Evolutionary conservation across 2,888 invertebrate species (phyloP), one percentile per base, ranked within the genome.

Genomic region (Cyrtodaria siliqua): DNA sequence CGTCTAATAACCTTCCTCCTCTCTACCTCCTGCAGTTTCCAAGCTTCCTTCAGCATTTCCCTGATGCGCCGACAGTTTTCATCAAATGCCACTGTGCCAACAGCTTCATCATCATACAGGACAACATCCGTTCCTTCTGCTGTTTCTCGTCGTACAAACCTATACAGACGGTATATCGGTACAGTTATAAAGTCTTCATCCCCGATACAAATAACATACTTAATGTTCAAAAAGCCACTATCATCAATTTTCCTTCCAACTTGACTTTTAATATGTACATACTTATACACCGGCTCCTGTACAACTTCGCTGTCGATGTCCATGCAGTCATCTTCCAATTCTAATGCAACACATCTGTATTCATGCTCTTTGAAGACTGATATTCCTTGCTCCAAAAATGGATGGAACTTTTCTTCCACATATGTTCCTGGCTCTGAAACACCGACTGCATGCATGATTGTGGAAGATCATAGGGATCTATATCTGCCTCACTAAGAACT

Each of bases 401-500:
- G 79, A 38, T 62, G 62, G 14, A 80, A 69, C 24, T 55, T 29
- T 29, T 64, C 61, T 24, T 70, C 71, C 14, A 80, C 72, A 62
- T 80, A 80, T 27, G 75, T 72, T 14, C 79, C 79, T 8, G 75
- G 75, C 1, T 12, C n/a, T n/a, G 79, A 61, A 79, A 79, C 1
- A 61, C 53, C 18, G 68, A 71, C 12, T 16, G 2, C 1, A 2
- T 1, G 4, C 14, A 42, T 2, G 20, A 44, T 18, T 16, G 20
- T 44, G 33, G 33, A 33, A 33, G 33, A 12, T 33, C 33, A 12
- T 33, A 33, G 6, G 12, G 4, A 33, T 33, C 33, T 33, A 33
- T 33, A 8, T 33, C 33, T 8, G 33, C 33, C 4, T 33, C 33
- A 33, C 6, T 33, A 12, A 33, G 33, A 33, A 33, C 33, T 8